Evolutionary conservation across 2,797 vertebrate genomes (phyloP).

Genomic region (Catostomus latipinnis): DNA sequence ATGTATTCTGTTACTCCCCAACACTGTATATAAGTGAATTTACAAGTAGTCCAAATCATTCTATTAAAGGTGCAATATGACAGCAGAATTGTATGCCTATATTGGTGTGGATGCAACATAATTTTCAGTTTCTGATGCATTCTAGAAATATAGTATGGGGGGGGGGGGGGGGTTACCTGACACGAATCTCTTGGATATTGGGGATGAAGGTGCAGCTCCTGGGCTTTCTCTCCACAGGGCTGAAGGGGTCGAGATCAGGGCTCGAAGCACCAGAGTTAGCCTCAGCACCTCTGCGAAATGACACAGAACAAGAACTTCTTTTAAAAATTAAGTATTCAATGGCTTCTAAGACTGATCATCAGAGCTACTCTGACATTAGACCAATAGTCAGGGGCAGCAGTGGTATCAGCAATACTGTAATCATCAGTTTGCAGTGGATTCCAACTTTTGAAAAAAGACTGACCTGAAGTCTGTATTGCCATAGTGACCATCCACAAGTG

Average conservation of each 20-base stretch:
- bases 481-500: constrained; percentile 91
- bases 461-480: constrained; percentile 80
- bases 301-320: constrained; percentile 1
- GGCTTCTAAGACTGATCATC: background rate
- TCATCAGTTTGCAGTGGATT: background rate
- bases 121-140: no score
- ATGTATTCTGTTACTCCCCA: no score
- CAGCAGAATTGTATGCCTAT: no score
- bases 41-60: no score
- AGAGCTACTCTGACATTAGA: no score
- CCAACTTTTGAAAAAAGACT: constrained; percentile 36
- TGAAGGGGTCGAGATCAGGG: constrained; percentile 87
- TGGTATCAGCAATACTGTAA: background rate
- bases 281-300: constrained; percentile 81
- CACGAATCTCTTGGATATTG: constrained; percentile 96
- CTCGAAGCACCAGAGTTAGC: constrained; percentile 86
- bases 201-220: constrained; percentile 87
- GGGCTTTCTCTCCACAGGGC: constrained; percentile 86
- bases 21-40: no score
- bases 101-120: no score
- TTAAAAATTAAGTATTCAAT: background rate
- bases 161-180: constrained; percentile 80
- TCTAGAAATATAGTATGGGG: no score
- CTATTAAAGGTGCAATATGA: no score
- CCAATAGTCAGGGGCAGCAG: background rate